Evolutionary conservation across 2,888 invertebrate genomes (phyloP).

Genomic region (Brachyptera risi): DNA sequence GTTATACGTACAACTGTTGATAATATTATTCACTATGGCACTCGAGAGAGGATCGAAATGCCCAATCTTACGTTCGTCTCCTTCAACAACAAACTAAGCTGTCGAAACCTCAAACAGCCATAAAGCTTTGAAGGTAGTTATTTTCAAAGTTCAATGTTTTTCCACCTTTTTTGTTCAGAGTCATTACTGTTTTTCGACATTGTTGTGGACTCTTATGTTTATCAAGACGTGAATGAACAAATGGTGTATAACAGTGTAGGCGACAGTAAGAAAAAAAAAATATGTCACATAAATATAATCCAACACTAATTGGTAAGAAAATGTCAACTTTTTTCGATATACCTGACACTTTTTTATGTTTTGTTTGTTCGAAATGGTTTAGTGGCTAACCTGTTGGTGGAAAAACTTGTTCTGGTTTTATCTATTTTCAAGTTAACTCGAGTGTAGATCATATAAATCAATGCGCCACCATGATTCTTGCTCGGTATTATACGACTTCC

Average conservation of each 20-base stretch:
- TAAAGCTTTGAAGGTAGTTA: no score
- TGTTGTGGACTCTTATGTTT: constrained; percentile 1
- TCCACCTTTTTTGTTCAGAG: no score
- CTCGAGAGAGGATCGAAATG: no score
- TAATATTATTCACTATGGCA: no score
- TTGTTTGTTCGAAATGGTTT: background rate
- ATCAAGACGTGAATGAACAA: background rate
- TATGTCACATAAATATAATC: constrained; percentile 2
- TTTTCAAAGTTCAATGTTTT: no score
- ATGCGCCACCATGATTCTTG: background rate
- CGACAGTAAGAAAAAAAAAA: background rate
- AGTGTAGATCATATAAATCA: constrained; percentile 17
- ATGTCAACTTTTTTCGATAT: background rate
- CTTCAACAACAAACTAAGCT: no score
- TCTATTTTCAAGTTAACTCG: constrained; percentile 6
- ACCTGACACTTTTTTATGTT: constrained; percentile 2
- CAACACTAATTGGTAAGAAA: constrained; percentile 8
- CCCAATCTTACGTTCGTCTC: no score
- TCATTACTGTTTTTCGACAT: no score
- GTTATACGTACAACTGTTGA: no score
- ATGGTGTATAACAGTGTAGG: constrained; percentile 3
- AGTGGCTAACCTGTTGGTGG: background rate
- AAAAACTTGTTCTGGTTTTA: constrained; percentile 7
- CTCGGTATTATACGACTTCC: no score
- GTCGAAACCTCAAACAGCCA: no score